phyloP scores from a whole-genome alignment of 2,797 vertebrate species.

The Acanthopagrus latus region DNA sequence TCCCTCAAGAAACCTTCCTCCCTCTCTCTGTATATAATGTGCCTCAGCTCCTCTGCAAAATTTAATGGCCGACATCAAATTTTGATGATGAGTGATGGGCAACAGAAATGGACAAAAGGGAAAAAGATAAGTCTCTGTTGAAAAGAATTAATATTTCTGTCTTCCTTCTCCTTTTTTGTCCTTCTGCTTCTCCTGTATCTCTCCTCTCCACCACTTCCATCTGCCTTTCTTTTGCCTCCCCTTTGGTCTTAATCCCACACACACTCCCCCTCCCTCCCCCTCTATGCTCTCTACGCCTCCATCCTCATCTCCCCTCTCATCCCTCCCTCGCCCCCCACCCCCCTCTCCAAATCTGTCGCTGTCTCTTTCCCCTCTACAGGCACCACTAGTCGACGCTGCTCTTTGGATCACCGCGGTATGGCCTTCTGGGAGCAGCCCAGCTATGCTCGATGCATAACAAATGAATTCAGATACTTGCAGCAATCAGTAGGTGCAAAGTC shows the following conservation, averaged over 20 bases:
- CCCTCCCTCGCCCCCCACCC: conserved; percentile 21
- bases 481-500: conserved; percentile 99
- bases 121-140: conserved; percentile 43
- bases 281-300: conserved; percentile 29
- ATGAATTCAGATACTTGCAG: conserved; percentile 99
- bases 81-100: conserved; percentile 55
- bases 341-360: conserved; percentile 65
- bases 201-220: conserved; percentile 53
- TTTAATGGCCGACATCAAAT: conserved; percentile 41
- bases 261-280: not conserved
- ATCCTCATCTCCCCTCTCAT: conserved; percentile 59
- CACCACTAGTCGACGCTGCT: conserved; percentile 99
- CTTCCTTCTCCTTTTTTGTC: conserved; percentile 41
- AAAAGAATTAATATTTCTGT: conserved; percentile 60
- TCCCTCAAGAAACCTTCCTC: conserved; percentile 13
- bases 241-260: conserved; percentile 65
- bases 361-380: conserved; percentile 86
- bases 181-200: conserved; percentile 24
- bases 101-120: conserved; percentile 44
- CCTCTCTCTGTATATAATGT: conserved; percentile 22
- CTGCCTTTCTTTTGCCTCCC: conserved; percentile 64
- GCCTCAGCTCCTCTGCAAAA: conserved; percentile 29
- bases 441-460: conserved; percentile 99
- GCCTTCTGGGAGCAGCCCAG: conserved; percentile 99
- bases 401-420: conserved; percentile 97